phyloP scores from a whole-genome alignment of 2,888 invertebrate species.

The Trachelus tabidus region DNA sequence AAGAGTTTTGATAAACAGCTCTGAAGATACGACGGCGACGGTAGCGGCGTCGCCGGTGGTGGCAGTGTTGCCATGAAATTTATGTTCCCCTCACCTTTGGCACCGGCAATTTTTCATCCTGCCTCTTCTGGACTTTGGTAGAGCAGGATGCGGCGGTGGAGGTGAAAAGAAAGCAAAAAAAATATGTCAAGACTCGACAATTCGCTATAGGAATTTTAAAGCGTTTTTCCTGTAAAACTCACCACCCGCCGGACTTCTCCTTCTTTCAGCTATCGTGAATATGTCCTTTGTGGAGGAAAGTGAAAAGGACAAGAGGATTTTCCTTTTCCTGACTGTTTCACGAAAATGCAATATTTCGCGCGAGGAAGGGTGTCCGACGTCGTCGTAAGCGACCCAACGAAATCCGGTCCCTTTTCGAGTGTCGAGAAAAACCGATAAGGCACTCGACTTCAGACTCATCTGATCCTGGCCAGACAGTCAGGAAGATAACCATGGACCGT shows the following conservation, averaged over 20 bases:
- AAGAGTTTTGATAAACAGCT: constrained; percentile 56
- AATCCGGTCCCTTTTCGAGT: neutral
- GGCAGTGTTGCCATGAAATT: constrained; percentile 42
- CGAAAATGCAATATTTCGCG: neutral
- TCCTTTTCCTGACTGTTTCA: neutral
- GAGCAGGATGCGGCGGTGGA: constrained; percentile 3
- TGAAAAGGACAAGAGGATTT: neutral
- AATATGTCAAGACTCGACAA: neutral
- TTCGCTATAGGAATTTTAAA: neutral
- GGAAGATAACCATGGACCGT: constrained; percentile 25
- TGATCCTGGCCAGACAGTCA: constrained; percentile 25
- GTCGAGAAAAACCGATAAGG: neutral
- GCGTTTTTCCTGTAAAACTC: neutral
- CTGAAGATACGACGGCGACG: constrained; percentile 18
- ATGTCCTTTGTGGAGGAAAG: neutral
- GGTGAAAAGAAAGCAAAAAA: neutral
- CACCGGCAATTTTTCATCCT: constrained; percentile 13
- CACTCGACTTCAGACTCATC: neutral
- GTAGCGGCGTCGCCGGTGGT: constrained; percentile 15
- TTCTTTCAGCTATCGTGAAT: neutral
- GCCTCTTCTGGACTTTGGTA: neutral
- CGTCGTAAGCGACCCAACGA: neutral
- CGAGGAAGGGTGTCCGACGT: neutral
- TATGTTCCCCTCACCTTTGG: constrained; percentile 48
- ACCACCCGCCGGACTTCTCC: neutral